Evolutionary conservation across 2,797 vertebrate species (phyloP).

Genomic region (Parambassis ranga): DNA sequence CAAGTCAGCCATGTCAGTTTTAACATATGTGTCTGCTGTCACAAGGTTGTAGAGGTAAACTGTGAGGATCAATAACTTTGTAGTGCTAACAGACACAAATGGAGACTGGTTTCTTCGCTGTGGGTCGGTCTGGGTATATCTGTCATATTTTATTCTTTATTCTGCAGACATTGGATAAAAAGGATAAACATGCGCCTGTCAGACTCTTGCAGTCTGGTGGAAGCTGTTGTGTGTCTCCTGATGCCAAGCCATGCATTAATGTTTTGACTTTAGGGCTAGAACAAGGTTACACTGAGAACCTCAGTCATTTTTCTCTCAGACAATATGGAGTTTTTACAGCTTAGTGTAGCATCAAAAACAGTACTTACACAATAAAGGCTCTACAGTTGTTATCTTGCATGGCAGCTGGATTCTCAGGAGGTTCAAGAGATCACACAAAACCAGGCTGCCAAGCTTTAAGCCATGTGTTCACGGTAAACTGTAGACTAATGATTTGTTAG

Average conservation of each 20-base stretch:
- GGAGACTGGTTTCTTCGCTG: conserved; percentile 26
- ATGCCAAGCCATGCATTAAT: conserved; percentile 32
- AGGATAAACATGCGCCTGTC: conserved; percentile 35
- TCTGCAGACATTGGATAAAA: conserved; percentile 43
- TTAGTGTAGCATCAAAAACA: no score
- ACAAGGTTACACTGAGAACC: conserved; percentile 31
- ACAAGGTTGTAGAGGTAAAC: conserved; percentile 45
- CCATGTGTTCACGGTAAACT: no score
- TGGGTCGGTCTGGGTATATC: conserved; percentile 33
- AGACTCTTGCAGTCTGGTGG: conserved; percentile 37
- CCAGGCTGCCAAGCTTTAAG: no score
- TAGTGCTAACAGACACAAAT: conserved; percentile 46
- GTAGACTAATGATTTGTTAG: no score
- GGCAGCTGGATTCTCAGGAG: no score
- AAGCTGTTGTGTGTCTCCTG: conserved; percentile 38
- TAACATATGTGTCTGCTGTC: conserved; percentile 55
- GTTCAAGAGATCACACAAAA: no score
- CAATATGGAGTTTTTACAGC: no score
- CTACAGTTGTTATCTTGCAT: no score
- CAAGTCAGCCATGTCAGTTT: conserved; percentile 51
- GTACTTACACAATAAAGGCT: no score
- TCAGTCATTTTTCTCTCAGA: conserved; percentile 24
- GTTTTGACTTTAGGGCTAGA: conserved; percentile 34
- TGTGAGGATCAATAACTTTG: conserved; percentile 57
- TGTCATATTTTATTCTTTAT: conserved; percentile 48